Evolutionary conservation across 1,140 invertebrate species (phyloP).

Genomic region (Danaus melanippus): DNA sequence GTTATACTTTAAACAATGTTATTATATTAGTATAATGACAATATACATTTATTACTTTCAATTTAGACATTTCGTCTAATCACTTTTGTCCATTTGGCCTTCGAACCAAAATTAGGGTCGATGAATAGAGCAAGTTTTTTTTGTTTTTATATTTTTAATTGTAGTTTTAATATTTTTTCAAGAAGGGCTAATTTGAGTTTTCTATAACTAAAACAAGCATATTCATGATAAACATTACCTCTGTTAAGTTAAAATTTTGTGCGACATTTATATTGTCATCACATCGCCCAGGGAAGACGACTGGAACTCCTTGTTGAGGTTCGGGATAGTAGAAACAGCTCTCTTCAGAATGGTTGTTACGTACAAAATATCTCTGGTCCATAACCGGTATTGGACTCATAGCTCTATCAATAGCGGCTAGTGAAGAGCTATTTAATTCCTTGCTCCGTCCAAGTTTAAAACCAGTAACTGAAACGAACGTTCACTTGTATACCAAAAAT

Average conservation of each 20-base stretch:
- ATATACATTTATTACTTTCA: too few relatives aligned
- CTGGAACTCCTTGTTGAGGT: constrained; percentile 28
- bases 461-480: constrained; percentile 32
- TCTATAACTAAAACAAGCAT: too few relatives aligned
- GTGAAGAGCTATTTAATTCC: constrained; percentile 16
- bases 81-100: too few relatives aligned
- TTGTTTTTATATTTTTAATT: too few relatives aligned
- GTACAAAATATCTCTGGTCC: constrained; percentile 33
- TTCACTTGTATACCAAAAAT: not conserved
- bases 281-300: constrained; percentile 43
- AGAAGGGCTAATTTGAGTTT: too few relatives aligned
- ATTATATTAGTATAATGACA: too few relatives aligned
- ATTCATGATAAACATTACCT: constrained; percentile 13
- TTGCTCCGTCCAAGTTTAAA: constrained; percentile 54
- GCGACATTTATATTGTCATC: constrained; percentile 26
- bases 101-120: too few relatives aligned
- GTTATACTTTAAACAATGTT: too few relatives aligned
- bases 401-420: constrained; percentile 21
- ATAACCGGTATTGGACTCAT: constrained; percentile 32
- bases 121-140: too few relatives aligned
- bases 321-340: constrained; percentile 55
- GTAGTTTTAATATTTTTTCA: too few relatives aligned
- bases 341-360: constrained; percentile 24
- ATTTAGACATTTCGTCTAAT: too few relatives aligned
- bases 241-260: constrained; percentile 25